A percentile compares a stretch with the other conserved stretches of the same genome.
phyloP scores from a whole-genome alignment of 2,888 invertebrate species.

The Caradrina clavipalpis region DNA sequence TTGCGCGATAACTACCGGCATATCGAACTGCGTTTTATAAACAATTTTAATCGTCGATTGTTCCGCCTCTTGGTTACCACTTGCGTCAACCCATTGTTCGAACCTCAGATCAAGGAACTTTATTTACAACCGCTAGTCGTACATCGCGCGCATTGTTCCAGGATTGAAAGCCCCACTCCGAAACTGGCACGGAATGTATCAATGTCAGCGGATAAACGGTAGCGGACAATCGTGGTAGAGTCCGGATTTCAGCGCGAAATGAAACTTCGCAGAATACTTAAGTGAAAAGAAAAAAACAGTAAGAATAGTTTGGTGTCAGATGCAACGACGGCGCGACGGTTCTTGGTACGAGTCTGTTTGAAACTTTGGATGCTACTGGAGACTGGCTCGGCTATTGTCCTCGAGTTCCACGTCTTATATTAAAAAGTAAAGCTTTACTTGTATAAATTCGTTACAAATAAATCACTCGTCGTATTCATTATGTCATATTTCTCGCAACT shows the following conservation, averaged over 20 bases:
- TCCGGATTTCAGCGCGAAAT: conserved; percentile 78
- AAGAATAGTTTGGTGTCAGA: conserved; percentile 86
- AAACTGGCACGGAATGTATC: conserved; percentile 78
- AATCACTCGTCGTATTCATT: conserved; percentile 43
- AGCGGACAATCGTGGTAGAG: conserved; percentile 71
- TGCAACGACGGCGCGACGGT: conserved; percentile 81
- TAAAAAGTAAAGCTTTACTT: conserved; percentile 59
- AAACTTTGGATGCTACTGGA: conserved; percentile 76
- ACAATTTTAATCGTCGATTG: conserved; percentile 88
- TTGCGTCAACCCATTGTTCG: conserved; percentile 84
- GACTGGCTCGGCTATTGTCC: conserved; percentile 65
- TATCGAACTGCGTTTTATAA: conserved; percentile 84
- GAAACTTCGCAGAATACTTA: conserved; percentile 83
- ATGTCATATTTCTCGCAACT: conserved; percentile 36
- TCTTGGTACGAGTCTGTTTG: conserved; percentile 79
- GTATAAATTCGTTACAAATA: conserved; percentile 41
- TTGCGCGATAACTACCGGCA: conserved; percentile 75
- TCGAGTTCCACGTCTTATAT: conserved; percentile 60
- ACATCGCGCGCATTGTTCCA: conserved; percentile 78
- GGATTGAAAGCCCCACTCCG: conserved; percentile 70
- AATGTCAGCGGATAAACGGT: conserved; percentile 76
- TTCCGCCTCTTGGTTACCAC: conserved; percentile 80
- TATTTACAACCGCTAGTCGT: conserved; percentile 68
- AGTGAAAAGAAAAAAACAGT: conserved; percentile 80
- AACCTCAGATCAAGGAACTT: conserved; percentile 69